phyloP scores from a whole-genome alignment of 2,113 vertebrate species.

The Oncorhynchus masou region DNA sequence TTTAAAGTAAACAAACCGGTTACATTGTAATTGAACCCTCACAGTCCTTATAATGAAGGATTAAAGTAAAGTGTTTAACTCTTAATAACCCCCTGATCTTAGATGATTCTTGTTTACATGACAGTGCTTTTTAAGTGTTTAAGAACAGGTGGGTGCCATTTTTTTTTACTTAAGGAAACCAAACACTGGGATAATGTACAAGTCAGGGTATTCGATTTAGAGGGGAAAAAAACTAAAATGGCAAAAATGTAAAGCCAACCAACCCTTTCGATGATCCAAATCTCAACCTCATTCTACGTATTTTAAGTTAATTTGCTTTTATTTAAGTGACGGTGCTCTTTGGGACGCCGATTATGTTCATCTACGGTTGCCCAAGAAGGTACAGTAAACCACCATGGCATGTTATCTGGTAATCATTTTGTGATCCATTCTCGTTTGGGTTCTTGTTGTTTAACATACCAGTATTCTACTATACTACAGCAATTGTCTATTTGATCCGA shows the following conservation, averaged over 20 bases:
- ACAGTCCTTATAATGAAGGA: conserved; percentile 15
- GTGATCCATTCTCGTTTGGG: conserved; percentile 33
- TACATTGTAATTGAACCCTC: conserved; percentile 4
- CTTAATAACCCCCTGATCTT: conserved; percentile 30
- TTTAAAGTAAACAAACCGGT: conserved; percentile 31
- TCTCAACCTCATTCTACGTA: conserved; percentile 72
- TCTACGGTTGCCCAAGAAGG: conserved; percentile 73
- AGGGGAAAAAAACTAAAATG: conserved; percentile 46
- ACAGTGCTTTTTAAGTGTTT: conserved; percentile 1
- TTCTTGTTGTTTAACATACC: conserved; percentile 32
- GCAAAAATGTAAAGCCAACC: conserved; percentile 72
- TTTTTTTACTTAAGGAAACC: conserved; percentile 24
- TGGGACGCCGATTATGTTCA: conserved; percentile 75
- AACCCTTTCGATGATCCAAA: conserved; percentile 58
- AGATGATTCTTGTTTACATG: conserved; percentile 39
- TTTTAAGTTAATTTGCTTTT: conserved; percentile 71
- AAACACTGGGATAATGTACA: conserved; percentile 65
- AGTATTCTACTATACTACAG: conserved; percentile 33
- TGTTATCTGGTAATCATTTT: conserved; percentile 49
- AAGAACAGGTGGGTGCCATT: not conserved
- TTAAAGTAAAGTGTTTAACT: conserved; percentile 31
- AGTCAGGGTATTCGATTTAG: conserved; percentile 78
- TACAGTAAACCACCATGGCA: conserved; percentile 77
- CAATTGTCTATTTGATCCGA: not conserved
- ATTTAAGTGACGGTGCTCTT: conserved; percentile 70